phyloP scores from a whole-genome alignment of 1,140 invertebrate genomes.

The Drosophila nikananu region DNA sequence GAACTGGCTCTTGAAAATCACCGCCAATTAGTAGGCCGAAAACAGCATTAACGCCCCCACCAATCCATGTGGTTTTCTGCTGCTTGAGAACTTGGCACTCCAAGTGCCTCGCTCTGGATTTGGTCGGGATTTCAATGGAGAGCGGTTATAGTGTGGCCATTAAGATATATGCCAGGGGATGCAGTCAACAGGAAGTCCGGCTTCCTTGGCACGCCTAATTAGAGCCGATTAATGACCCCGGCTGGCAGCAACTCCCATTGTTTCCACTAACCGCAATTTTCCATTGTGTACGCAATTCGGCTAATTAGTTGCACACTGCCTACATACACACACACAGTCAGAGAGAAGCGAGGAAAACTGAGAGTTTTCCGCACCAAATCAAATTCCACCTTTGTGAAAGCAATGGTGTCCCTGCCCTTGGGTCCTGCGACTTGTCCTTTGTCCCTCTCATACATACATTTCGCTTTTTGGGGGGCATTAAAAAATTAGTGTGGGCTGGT shows the following conservation, averaged over 20 bases:
- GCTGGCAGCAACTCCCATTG: constrained; percentile 29
- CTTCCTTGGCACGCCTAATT: constrained; percentile 59
- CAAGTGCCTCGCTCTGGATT: background rate
- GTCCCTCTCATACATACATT: constrained; percentile 16
- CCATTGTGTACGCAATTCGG: constrained; percentile 59
- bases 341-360: background rate
- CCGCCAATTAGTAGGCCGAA: constrained; percentile 34
- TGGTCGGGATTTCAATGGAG: background rate
- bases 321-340: background rate
- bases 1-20: constrained; percentile 16
- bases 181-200: constrained; percentile 48
- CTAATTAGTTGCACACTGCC: constrained; percentile 67
- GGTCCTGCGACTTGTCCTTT: constrained; percentile 4
- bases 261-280: constrained; percentile 14
- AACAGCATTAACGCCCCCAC: constrained; percentile 25
- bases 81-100: background rate
- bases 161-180: constrained; percentile 32
- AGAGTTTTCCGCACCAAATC: background rate
- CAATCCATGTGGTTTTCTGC: constrained; percentile 1
- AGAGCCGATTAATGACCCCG: constrained; percentile 49
- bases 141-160: constrained; percentile 6
- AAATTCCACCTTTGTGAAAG: constrained; percentile 18
- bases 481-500: constrained; percentile 67
- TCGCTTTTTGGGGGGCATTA: constrained; percentile 52
- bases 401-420: constrained; percentile 25